These are phyloP conservation scores for Aethina tumida DNA, from an alignment of 1,140 invertebrate genomes.

Conservation along the genomic window DNA sequence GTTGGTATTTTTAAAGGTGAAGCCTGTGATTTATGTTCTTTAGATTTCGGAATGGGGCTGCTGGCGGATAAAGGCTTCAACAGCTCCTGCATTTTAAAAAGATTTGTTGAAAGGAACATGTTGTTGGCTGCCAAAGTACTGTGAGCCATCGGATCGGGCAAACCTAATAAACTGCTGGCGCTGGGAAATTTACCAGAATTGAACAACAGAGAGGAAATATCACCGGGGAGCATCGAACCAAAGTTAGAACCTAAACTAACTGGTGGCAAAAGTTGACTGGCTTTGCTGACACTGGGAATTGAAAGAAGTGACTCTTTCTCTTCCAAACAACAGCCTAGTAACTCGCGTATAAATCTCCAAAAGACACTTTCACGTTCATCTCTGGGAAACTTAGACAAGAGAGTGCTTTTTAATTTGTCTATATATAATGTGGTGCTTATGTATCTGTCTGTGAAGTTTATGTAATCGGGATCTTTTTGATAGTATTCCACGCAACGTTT, in stretches of 20 bases:
- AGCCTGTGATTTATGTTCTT: slow-evolving; percentile 30
- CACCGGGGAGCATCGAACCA: slow-evolving; percentile 45
- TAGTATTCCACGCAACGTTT: slow-evolving; percentile 80
- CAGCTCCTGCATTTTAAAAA: slow-evolving; percentile 43
- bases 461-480: slow-evolving; percentile 60
- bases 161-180: slow-evolving; percentile 42
- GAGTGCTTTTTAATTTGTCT: slow-evolving; percentile 64
- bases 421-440: slow-evolving; percentile 64
- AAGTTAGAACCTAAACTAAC: slow-evolving; percentile 44
- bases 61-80: slow-evolving; percentile 41
- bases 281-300: slow-evolving; percentile 42
- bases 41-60: slow-evolving; percentile 32
- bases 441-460: slow-evolving; percentile 68
- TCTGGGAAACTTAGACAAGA: slow-evolving; percentile 53
- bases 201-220: slow-evolving; percentile 50
- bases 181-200: slow-evolving; percentile 49
- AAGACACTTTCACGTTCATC: slow-evolving; percentile 53
- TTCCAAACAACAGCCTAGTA: slow-evolving; percentile 42
- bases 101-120: slow-evolving; percentile 50
- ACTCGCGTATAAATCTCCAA: slow-evolving; percentile 51
- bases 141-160: slow-evolving; percentile 57
- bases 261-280: slow-evolving; percentile 36
- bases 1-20: slow-evolving; percentile 34
- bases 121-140: slow-evolving; percentile 57
- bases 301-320: slow-evolving; percentile 45